Percentiles rank a stretch among this genome's conserved stretches.
phyloP scores from a whole-genome alignment of 1,140 invertebrate species.

The Chionoecetes opilio region DNA sequence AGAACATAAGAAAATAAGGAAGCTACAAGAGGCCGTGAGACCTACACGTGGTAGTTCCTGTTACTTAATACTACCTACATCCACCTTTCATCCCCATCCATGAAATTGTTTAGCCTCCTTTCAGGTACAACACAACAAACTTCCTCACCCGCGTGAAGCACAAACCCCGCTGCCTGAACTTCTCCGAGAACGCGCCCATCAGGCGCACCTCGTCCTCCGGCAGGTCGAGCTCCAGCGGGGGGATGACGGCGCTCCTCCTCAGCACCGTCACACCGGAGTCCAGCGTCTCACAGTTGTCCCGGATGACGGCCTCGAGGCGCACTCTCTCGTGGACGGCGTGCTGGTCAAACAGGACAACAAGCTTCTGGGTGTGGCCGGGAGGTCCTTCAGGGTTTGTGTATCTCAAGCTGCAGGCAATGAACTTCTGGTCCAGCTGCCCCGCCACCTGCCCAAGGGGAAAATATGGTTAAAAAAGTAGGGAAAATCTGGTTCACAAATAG shows the following conservation, averaged over 20 bases:
- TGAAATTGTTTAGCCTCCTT: too few species aligned
- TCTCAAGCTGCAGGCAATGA: conserved; percentile 86
- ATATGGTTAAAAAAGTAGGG: not conserved
- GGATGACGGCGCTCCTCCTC: conserved; percentile 81
- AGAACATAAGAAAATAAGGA: too few species aligned
- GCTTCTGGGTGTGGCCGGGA: conserved; percentile 77
- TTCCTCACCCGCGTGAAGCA: conserved; percentile 61
- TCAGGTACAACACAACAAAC: too few species aligned
- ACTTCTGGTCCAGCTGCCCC: conserved; percentile 88
- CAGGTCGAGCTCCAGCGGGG: conserved; percentile 83
- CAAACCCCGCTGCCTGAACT: conserved; percentile 62
- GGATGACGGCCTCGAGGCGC: conserved; percentile 86
- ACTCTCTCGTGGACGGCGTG: conserved; percentile 91
- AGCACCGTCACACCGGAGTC: conserved; percentile 70
- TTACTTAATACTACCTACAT: too few species aligned
- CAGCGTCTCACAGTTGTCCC: conserved; percentile 83
- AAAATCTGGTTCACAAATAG: too few species aligned
- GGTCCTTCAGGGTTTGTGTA: conserved; percentile 13
- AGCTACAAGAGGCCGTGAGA: too few species aligned
- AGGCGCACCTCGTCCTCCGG: conserved; percentile 83
- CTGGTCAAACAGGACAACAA: conserved; percentile 89
- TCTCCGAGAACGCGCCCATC: conserved; percentile 82
- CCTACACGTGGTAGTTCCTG: too few species aligned
- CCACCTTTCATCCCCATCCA: too few species aligned
- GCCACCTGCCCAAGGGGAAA: conserved; percentile 84